Evolutionary conservation across 1,140 invertebrate species (phyloP).

Genomic region (Geopemphigus sp.): DNA sequence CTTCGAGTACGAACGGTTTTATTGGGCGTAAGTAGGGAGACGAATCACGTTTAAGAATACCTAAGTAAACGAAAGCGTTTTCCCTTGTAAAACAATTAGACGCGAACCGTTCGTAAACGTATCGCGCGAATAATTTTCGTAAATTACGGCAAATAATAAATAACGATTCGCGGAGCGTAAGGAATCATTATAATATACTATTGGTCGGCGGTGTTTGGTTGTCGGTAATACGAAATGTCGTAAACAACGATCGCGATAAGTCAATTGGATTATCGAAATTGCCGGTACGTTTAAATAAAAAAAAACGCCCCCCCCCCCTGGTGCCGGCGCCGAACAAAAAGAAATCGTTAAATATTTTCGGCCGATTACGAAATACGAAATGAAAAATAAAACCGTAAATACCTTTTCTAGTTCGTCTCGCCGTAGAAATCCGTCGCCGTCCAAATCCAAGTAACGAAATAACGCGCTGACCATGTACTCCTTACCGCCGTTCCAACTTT

Average conservation of each 20-base stretch:
- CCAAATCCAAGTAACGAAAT: conserved; percentile 76
- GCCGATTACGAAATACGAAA: not conserved
- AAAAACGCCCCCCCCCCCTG: too few relatives aligned
- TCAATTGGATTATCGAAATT: too few relatives aligned
- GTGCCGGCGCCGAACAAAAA: too few relatives aligned
- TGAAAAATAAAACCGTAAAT: conserved; percentile 50
- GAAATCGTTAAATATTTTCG: too few relatives aligned
- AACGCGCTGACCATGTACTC: conserved; percentile 74
- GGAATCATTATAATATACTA: too few relatives aligned
- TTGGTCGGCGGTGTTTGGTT: too few relatives aligned
- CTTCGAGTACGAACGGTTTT: not conserved
- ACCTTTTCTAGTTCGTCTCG: conserved; percentile 67
- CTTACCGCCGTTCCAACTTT: conserved; percentile 63
- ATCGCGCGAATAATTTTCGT: not conserved
- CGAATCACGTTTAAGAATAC: not conserved
- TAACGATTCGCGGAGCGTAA: too few relatives aligned
- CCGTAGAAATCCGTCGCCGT: conserved; percentile 69
- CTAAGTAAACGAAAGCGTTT: not conserved
- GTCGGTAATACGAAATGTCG: too few relatives aligned
- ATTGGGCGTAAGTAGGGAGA: not conserved
- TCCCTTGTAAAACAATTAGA: too few relatives aligned
- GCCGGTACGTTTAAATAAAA: too few relatives aligned
- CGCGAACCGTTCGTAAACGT: not conserved
- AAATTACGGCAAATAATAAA: not conserved
- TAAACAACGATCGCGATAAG: too few relatives aligned